Evolutionary conservation across 2,113 vertebrate species (phyloP).

Genomic region (Mixornis gularis): DNA sequence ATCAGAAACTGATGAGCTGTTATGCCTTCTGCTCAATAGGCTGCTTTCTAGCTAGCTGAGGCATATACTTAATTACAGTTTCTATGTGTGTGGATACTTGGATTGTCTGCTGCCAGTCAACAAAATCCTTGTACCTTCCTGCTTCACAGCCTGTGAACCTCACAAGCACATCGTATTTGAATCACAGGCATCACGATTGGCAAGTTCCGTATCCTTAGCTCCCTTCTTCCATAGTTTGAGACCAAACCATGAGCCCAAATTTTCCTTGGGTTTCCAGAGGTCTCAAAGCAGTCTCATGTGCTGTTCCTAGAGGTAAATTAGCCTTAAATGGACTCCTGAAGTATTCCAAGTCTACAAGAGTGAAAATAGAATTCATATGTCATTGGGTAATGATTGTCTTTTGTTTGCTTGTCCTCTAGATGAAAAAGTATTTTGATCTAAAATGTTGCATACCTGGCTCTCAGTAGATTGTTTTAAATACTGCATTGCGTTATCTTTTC

Average conservation of each 20-base stretch:
- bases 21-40: neutral
- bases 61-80: neutral
- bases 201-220: neutral
- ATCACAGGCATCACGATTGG: accelerated
- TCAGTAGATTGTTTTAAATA: neutral
- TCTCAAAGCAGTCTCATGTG: neutral
- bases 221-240: neutral
- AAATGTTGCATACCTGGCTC: neutral
- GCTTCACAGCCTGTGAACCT: neutral
- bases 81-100: neutral
- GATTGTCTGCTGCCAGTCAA: neutral
- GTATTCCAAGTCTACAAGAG: neutral
- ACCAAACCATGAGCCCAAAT: neutral
- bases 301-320: neutral
- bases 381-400: neutral
- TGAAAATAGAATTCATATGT: neutral
- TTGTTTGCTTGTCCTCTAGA: neutral
- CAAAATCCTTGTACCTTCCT: neutral
- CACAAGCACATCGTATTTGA: neutral
- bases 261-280: neutral
- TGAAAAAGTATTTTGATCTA: neutral
- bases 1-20: neutral
- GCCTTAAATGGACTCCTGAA: neutral
- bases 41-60: neutral
- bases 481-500: neutral